Base-by-base conservation (phyloP, 2,888 invertebrate genomes). In the Rhimphoctona megacephalus region DNA sequence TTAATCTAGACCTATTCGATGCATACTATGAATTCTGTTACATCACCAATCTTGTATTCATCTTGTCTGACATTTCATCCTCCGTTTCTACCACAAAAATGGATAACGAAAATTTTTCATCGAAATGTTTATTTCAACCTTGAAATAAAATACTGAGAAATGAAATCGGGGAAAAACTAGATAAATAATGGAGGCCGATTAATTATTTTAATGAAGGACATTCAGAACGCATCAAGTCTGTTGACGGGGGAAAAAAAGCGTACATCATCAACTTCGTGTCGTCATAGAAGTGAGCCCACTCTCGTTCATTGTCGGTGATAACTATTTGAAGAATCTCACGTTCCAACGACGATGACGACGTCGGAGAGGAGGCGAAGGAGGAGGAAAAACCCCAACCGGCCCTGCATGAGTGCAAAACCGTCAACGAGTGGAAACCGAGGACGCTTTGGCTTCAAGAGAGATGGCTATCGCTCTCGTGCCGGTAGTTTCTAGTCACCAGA, bases 261-360 rank as follows among this genome's bases (percentile, higher is more conserved):
- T 33, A 49, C 25, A 43, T 69, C 52, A 54, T 78, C 54, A 25
- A n/a, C 39, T 17, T 49, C 70, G 49, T 17, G 43, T 57, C 22
- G 69, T 46, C 43, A n/a, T 36, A 30, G 46, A 46, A 39, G 57
- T 73, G 66, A 72, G 61, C 43, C 8, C 11, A 49, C 39, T 79
- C 69, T 83, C 70, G 82, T 78, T 72, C 76, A 86, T 79, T 39
- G 69, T 77, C 66, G 72, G 25, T 67, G 80, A 83, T 83, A 90
- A 89, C 87, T 88, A 90, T 90, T 88, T 82, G 43, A 81, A 88
- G 90, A 91, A 91, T 91, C 66, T 87, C 85, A 88, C 86, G 87
- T 88, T 87, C 81, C 78, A 67, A 64, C 25, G 39, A 79, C 69
- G 86, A 81, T 80, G 86, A 85, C 84, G 87, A 79, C 87, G 87